A percentile compares a stretch with the other conserved stretches of the same genome.
Evolutionary conservation across 2,113 vertebrate species (phyloP).

Genomic region (Hippocampus mohnikei): DNA sequence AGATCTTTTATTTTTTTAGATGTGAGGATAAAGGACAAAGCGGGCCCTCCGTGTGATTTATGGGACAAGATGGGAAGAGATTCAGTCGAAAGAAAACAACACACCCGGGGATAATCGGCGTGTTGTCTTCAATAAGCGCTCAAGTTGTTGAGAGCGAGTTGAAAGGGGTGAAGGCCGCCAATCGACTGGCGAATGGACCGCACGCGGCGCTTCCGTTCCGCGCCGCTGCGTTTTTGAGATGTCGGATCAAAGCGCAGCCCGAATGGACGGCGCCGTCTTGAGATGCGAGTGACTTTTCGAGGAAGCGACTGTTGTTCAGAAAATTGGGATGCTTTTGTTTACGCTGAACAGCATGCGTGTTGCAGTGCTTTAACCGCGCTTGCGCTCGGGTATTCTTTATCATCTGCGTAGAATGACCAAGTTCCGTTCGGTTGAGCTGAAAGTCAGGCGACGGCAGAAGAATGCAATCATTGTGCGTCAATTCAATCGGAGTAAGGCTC

Average conservation of each 20-base stretch:
- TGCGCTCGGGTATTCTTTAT: no score
- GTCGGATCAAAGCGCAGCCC: background rate
- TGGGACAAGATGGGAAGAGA: background rate
- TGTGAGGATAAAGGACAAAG: slow-evolving; percentile 3
- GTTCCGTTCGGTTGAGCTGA: no score
- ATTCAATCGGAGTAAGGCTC: slow-evolving; percentile 48
- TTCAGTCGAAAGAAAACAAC: background rate
- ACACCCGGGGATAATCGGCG: background rate
- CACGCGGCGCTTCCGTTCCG: slow-evolving; percentile 5
- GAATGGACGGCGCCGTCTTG: slow-evolving; percentile 34
- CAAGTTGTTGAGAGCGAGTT: slow-evolving; percentile 7
- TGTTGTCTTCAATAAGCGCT: background rate
- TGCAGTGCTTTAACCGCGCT: no score
- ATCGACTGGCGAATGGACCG: background rate
- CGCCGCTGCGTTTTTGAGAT: background rate
- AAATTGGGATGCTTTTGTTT: no score
- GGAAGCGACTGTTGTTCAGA: no score
- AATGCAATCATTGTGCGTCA: slow-evolving; percentile 61
- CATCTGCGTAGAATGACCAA: no score
- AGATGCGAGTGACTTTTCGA: slow-evolving; percentile 23
- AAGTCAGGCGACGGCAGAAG: slow-evolving; percentile 50
- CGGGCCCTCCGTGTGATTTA: slow-evolving; percentile 8
- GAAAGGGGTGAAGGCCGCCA: background rate
- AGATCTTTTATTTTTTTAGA: slow-evolving; percentile 11
- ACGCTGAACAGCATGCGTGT: no score